phyloP scores from a whole-genome alignment of 1,140 invertebrate genomes.

The Phenacoccus solenopsis region DNA sequence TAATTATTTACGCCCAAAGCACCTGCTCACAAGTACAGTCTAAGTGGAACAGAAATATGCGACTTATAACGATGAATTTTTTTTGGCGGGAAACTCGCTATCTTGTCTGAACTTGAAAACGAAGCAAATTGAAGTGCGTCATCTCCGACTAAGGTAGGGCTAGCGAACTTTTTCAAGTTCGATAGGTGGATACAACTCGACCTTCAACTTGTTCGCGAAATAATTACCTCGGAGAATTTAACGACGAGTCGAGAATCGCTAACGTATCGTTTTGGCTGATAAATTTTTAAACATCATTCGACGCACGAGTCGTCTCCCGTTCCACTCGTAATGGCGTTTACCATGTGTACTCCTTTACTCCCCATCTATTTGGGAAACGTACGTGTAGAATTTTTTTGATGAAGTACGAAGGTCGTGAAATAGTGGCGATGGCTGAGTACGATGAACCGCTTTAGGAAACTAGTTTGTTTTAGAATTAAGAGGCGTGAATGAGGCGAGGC shows the following conservation, averaged over 20 bases:
- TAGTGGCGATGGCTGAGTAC: background rate
- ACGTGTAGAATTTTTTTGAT: background rate
- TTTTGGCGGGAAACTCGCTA: no score
- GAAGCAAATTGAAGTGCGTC: no score
- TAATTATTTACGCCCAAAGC: no score
- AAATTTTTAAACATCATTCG: background rate
- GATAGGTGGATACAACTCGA: background rate
- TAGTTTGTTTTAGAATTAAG: background rate
- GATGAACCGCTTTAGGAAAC: background rate
- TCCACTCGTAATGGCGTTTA: background rate
- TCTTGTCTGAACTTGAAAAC: no score
- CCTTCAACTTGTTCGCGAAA: background rate
- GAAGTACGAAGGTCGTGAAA: background rate
- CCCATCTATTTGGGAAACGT: no score
- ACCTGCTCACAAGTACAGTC: no score
- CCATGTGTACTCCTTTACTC: no score
- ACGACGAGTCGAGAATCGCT: no score
- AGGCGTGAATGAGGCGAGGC: background rate
- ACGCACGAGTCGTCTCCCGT: background rate
- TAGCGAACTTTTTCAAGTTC: constrained; percentile 1
- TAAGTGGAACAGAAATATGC: no score
- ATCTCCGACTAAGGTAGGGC: background rate
- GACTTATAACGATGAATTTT: no score
- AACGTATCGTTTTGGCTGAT: background rate
- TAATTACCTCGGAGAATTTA: background rate